phyloP scores from a whole-genome alignment of 2,888 invertebrate genomes.

The Lithophane socia region DNA sequence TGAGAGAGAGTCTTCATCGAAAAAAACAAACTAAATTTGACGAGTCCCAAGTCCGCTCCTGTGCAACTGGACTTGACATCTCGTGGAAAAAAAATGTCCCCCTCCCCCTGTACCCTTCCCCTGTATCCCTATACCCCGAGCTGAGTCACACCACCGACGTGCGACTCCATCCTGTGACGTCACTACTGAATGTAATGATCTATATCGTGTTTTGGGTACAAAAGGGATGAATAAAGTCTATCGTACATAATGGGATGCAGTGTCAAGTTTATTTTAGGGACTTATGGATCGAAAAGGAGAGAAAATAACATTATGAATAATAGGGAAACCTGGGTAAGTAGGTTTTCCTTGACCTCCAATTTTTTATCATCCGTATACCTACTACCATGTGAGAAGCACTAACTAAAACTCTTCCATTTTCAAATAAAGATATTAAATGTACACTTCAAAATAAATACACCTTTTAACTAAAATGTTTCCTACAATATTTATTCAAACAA shows the following conservation, averaged over 20 bases:
- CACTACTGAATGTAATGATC: constrained; percentile 40
- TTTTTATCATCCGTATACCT: background rate
- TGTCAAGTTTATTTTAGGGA: constrained; percentile 41
- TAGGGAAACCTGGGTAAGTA: too few relatives aligned
- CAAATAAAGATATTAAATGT: background rate
- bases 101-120: constrained; percentile 28
- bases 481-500: constrained; percentile 34
- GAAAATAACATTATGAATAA: background rate
- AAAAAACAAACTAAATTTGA: background rate
- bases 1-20: too few relatives aligned
- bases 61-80: constrained; percentile 65
- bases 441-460: background rate
- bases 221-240: constrained; percentile 31
- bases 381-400: background rate
- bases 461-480: constrained; percentile 2
- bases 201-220: constrained; percentile 45
- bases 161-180: constrained; percentile 44
- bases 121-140: constrained; percentile 9
- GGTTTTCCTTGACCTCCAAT: background rate
- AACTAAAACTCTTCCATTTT: background rate
- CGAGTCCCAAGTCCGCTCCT: constrained; percentile 40
- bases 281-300: background rate
- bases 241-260: constrained; percentile 28
- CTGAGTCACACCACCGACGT: constrained; percentile 35
- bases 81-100: constrained; percentile 59